These are phyloP conservation scores for Mythimna impura DNA, from an alignment of 2,888 invertebrate genomes.

Conservation along the genomic window DNA sequence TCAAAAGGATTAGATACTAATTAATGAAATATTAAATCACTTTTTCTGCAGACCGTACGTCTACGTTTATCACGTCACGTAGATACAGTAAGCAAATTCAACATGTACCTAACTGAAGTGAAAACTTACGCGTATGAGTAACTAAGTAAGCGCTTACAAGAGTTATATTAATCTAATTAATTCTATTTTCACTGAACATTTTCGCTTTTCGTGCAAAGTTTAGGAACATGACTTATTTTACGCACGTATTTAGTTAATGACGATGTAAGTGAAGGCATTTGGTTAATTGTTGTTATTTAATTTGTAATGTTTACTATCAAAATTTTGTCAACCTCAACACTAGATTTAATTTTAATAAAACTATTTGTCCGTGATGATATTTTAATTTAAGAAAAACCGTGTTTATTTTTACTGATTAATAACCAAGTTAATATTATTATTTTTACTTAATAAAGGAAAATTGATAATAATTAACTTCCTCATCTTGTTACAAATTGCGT, in stretches of 20 bases:
- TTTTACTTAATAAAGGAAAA: no score
- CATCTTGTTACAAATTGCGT: no score
- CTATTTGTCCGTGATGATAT: neutral
- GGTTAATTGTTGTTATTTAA: slow-evolving; percentile 7
- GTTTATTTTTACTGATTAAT: no score
- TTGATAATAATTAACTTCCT: no score
- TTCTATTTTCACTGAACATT: slow-evolving; percentile 37
- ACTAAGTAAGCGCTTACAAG: slow-evolving; percentile 53
- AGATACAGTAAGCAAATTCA: slow-evolving; percentile 58
- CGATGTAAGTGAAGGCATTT: neutral
- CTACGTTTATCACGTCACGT: slow-evolving; percentile 55
- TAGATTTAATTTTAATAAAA: neutral
- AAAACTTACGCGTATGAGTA: slow-evolving; percentile 60
- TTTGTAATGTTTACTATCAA: neutral
- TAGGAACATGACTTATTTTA: neutral
- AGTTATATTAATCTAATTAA: slow-evolving; percentile 60
- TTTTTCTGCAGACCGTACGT: slow-evolving; percentile 30
- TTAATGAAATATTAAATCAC: neutral
- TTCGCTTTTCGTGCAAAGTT: slow-evolving; percentile 20
- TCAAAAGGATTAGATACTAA: neutral
- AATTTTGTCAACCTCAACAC: no score
- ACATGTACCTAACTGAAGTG: slow-evolving; percentile 53
- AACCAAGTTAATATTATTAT: no score
- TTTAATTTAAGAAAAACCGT: no score
- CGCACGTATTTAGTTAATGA: slow-evolving; percentile 9